These are phyloP conservation scores for Metacarcinus magister DNA, from an alignment of 2,888 invertebrate species.

Conservation along the genomic window DNA sequence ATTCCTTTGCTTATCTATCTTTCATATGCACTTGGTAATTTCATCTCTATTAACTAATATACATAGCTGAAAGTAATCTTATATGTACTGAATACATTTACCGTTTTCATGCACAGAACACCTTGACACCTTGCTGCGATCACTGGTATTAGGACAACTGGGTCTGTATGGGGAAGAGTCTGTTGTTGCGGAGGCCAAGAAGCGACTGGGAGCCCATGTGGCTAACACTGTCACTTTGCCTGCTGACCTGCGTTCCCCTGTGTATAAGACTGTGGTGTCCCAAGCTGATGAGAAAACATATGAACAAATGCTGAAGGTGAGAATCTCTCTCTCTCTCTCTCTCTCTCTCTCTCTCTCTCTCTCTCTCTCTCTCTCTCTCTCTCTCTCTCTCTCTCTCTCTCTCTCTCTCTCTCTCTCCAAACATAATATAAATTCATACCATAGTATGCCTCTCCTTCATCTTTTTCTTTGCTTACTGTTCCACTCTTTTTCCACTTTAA, in stretches of 20 bases:
- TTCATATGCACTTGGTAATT: too few relatives aligned
- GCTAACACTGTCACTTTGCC: slow-evolving; percentile 88
- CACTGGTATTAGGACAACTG: slow-evolving; percentile 92
- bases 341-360: neutral
- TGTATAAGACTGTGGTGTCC: slow-evolving; percentile 93
- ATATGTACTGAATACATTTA: neutral
- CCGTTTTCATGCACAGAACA: slow-evolving; percentile 86
- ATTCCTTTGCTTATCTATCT: neutral
- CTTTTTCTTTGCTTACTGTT: too few relatives aligned
- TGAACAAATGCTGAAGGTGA: slow-evolving; percentile 90
- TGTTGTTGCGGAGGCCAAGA: slow-evolving; percentile 91
- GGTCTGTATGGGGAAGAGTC: slow-evolving; percentile 92
- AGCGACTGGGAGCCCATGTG: slow-evolving; percentile 89
- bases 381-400: neutral
- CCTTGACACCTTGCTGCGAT: slow-evolving; percentile 92
- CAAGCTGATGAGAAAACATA: slow-evolving; percentile 90
- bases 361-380: neutral
- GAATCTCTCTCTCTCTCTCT: too few relatives aligned
- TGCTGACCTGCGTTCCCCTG: slow-evolving; percentile 94
- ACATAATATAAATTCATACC: too few relatives aligned
- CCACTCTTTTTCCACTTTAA: too few relatives aligned
- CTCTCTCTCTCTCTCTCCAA: too few relatives aligned
- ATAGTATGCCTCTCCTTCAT: too few relatives aligned
- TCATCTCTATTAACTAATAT: too few relatives aligned
- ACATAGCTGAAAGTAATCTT: too few relatives aligned